Percentiles rank a stretch among this genome's conserved stretches.
These are phyloP conservation scores for Mustela nigripes DNA, from an alignment of 2,113 vertebrate genomes.

Conservation along the genomic window DNA sequence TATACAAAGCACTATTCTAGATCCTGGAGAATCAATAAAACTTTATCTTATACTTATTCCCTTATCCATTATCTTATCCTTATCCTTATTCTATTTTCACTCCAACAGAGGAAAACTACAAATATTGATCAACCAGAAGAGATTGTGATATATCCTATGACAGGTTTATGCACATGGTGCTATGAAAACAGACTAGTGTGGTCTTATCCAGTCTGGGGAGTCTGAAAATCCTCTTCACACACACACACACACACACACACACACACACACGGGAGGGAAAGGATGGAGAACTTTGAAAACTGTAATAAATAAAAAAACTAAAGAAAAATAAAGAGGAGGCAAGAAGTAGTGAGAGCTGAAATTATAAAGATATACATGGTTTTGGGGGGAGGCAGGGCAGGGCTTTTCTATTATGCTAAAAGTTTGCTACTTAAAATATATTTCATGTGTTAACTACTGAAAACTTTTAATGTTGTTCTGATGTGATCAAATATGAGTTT, in stretches of 20 bases:
- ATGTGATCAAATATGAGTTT: not conserved
- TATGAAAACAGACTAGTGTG: not conserved
- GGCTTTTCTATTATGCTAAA: not conserved
- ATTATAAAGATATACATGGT: not conserved
- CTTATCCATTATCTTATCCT: not conserved
- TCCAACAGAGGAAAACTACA: not conserved
- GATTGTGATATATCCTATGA: not conserved
- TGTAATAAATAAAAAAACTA: not conserved
- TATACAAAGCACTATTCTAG: not conserved
- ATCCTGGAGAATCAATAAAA: not conserved
- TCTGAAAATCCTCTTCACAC: not conserved
- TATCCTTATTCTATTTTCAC: not conserved
- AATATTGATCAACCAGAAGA: slow-evolving; percentile 4
- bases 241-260: not conserved
- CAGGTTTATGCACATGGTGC: not conserved
- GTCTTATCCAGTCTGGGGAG: not conserved
- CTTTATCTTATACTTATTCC: not conserved
- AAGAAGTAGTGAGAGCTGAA: not conserved
- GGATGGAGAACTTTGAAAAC: not conserved
- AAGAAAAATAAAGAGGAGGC: not conserved
- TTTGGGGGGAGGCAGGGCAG: not conserved
- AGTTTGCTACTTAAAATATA: not conserved
- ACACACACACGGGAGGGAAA: not conserved
- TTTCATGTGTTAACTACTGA: not conserved
- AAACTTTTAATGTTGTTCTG: not conserved